A percentile compares a stretch with the other conserved stretches of the same genome.
phyloP scores from a whole-genome alignment of 1,140 invertebrate genomes.

The Linepithema humile region DNA sequence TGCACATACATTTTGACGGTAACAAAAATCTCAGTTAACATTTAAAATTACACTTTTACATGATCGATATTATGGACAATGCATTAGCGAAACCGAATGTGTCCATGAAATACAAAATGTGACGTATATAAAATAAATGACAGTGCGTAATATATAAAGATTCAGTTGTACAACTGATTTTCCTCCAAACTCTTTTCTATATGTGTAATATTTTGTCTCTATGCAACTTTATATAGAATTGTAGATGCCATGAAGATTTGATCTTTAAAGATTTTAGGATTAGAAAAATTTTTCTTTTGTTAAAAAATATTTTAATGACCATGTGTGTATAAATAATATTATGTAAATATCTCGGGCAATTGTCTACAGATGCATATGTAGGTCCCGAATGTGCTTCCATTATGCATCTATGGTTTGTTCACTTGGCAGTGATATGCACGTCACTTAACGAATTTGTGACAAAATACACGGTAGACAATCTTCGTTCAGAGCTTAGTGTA shows the following conservation, averaged over 20 bases:
- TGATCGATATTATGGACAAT: neutral
- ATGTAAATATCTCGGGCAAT: neutral
- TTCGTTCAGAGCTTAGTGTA: constrained; percentile 73
- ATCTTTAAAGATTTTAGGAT: neutral
- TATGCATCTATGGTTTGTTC: neutral
- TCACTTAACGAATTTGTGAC: neutral
- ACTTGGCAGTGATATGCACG: constrained; percentile 50
- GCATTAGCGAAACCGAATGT: neutral
- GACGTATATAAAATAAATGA: neutral
- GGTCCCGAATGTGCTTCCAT: neutral
- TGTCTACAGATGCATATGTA: neutral
- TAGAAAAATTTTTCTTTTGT: neutral
- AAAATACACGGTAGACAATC: neutral
- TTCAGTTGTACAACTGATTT: neutral
- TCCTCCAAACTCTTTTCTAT: neutral
- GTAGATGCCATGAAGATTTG: neutral
- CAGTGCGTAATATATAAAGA: neutral
- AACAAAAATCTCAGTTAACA: neutral
- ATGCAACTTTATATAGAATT: neutral
- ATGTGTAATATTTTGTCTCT: neutral
- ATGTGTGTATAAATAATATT: too few relatives aligned
- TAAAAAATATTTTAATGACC: too few relatives aligned
- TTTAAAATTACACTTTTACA: neutral
- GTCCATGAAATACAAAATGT: neutral
- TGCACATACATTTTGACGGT: constrained; percentile 22